Conservation (phyloP, 2,888 invertebrate genomes). For the Melolontha melolontha region DNA sequence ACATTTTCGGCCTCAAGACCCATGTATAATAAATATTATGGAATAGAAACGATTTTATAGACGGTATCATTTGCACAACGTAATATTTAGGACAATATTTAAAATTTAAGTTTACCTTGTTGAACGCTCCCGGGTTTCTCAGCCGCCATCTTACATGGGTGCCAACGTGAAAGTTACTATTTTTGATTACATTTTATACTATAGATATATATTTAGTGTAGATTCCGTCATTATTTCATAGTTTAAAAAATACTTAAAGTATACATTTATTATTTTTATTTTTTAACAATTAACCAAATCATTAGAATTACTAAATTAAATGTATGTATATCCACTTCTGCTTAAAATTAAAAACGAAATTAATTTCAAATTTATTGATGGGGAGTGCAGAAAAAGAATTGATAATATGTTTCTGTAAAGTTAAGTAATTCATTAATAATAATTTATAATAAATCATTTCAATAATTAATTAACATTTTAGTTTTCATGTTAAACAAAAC, state of each 20-base stretch:
- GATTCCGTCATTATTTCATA: no score
- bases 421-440: no score
- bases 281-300: no score
- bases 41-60: not conserved
- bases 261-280: not conserved
- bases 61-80: conserved; percentile 21
- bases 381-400: no score
- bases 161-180: conserved; percentile 54
- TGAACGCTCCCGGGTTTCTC: conserved; percentile 74
- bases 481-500: no score
- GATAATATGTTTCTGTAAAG: no score
- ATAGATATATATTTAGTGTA: not conserved
- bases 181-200: not conserved
- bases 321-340: no score
- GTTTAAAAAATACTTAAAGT: not conserved
- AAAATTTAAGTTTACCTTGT: conserved; percentile 68
- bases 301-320: no score
- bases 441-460: no score
- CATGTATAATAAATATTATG: not conserved
- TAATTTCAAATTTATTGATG: no score
- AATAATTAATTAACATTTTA: no score
- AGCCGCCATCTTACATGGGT: conserved; percentile 72
- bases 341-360: no score
- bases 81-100: conserved; percentile 52
- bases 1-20: not conserved